Conservation (phyloP, 1,140 invertebrate genomes). For the Pogonomyrmex californicus region DNA sequence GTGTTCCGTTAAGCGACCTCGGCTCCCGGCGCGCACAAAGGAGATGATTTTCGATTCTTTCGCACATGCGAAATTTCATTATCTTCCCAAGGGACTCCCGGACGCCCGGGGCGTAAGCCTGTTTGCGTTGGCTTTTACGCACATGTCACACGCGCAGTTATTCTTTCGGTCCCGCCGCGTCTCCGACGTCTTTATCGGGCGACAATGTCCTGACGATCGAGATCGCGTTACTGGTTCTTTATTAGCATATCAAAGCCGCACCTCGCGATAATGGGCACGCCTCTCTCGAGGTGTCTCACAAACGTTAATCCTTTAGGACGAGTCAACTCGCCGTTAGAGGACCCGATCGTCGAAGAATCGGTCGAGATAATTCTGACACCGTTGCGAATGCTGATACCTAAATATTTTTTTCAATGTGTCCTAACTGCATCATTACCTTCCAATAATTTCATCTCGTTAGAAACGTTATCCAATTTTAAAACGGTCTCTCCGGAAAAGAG, state of each 20-base stretch:
- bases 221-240: conserved; percentile 62
- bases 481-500: too few relatives aligned
- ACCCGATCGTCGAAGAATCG: background rate
- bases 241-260: conserved; percentile 62
- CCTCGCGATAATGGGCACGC: conserved; percentile 37
- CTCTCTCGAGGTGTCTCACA: conserved; percentile 11
- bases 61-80: conserved; percentile 60
- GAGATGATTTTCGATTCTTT: conserved; percentile 55
- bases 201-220: conserved; percentile 56
- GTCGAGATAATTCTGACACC: conserved; percentile 7
- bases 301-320: conserved; percentile 42
- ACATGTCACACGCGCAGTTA: conserved; percentile 37
- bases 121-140: conserved; percentile 35
- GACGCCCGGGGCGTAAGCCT: conserved; percentile 41
- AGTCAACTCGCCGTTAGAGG: conserved; percentile 33
- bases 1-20: conserved; percentile 58
- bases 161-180: conserved; percentile 13
- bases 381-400: background rate
- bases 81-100: conserved; percentile 53
- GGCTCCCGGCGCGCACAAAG: conserved; percentile 41
- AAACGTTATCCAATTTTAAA: too few relatives aligned
- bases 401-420: background rate
- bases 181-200: conserved; percentile 51
- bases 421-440: background rate
- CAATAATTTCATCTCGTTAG: background rate